Evolutionary conservation across 2,113 vertebrate species (phyloP), one percentile per base, ranked within the genome.

Genomic region (Elachura formosa): DNA sequence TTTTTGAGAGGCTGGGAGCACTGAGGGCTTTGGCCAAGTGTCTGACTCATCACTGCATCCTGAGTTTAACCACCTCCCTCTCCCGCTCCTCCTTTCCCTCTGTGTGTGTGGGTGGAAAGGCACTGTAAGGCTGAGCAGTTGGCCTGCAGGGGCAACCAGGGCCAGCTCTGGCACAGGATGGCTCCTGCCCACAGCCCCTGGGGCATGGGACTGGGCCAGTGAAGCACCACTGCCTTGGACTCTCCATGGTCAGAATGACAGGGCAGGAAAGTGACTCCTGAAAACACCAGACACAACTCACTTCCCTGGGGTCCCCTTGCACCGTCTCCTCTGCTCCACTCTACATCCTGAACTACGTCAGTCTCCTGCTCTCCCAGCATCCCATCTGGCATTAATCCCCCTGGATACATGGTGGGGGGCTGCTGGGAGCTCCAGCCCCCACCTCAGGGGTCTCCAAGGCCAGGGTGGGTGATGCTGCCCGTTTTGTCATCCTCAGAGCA

Each of bases 241-340:
- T 23, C 33, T 21, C 31, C 25, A 10, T 0, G 0, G 18, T 21
- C 69, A 82, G 52, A 83, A 40, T 2, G 1, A 31, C 0, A 0
- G 81, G 41, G 31, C 46, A 48, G 46, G 49, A 67, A 77, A 59
- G 25, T 0, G 1, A 56, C 36, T 56, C 34, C 36, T 54, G 43
- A 33, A 71, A 67, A 51, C 22, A 34, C 3, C 0, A 14, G 36
- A 33, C 45, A 36, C 17, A 21, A 2, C 33, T 51, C 61, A 15
- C 26, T 82, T 41, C 43, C 36, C 58, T 16, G 40, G 6, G 9
- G 10, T 55, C 26, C 51, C 40, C 40, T 26, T 22, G 40, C 68
- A 68, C 8, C 5, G 0, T 23, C 67, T 72, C 26, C 41, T 77
- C 58, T 36, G 22, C n/a, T 31, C 24, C 61, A 26, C 21, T 29